phyloP scores from a whole-genome alignment of 1,140 invertebrate genomes.

The Alviniconcha marisindica region DNA sequence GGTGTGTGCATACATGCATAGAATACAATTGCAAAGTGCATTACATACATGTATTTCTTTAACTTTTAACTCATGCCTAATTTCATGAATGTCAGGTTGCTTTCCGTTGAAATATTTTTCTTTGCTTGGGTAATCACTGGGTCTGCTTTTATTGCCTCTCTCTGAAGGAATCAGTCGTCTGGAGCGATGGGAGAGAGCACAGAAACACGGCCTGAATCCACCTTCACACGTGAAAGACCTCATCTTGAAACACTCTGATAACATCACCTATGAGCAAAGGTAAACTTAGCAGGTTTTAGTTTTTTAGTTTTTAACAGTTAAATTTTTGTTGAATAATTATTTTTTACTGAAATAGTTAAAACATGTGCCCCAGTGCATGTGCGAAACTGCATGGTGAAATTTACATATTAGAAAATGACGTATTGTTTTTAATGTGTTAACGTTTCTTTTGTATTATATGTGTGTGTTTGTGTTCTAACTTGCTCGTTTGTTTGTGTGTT shows the following conservation, averaged over 20 bases:
- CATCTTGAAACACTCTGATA: constrained; percentile 48
- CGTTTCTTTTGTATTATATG: neutral
- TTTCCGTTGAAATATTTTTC: no score
- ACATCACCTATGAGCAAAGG: constrained; percentile 62
- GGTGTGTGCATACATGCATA: no score
- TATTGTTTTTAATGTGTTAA: neutral
- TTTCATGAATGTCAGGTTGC: no score
- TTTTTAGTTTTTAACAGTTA: no score
- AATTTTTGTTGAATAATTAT: neutral
- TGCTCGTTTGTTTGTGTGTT: neutral
- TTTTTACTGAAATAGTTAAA: neutral
- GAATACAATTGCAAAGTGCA: no score
- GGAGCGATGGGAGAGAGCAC: constrained; percentile 69
- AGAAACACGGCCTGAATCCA: constrained; percentile 69
- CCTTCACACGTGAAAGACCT: constrained; percentile 58
- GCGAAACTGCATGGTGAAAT: no score
- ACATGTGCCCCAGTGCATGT: no score
- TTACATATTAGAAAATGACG: neutral
- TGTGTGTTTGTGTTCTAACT: neutral
- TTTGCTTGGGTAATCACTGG: no score
- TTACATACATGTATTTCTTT: no score
- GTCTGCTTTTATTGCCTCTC: no score
- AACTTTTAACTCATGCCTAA: no score
- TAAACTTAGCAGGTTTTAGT: constrained; percentile 35
- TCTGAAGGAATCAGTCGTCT: constrained; percentile 64